Conservation (phyloP, 2,113 vertebrate genomes). For the Genyomyrus donnyi region DNA sequence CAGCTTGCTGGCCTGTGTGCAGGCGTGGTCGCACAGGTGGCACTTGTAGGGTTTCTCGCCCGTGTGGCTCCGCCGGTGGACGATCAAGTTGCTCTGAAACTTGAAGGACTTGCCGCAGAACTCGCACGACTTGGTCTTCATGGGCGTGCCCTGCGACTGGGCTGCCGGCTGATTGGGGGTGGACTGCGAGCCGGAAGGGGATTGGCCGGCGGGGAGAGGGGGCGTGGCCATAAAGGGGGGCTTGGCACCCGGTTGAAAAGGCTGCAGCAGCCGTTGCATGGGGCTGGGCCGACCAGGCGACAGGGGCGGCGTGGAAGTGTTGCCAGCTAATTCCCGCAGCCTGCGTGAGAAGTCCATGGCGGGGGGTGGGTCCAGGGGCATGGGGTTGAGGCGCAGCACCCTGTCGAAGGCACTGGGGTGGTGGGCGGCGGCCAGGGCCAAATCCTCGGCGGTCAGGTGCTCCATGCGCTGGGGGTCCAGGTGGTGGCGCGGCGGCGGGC, state of each 20-base stretch:
- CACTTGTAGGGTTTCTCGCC: conserved; percentile 99
- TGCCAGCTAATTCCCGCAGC: conserved; percentile 96
- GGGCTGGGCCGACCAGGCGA: conserved; percentile 94
- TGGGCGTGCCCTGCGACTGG: conserved; percentile 60
- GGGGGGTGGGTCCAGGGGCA: conserved; percentile 93
- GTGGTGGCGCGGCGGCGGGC: conserved; percentile 95
- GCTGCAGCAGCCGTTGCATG: conserved; percentile 98
- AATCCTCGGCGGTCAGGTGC: conserved; percentile 96
- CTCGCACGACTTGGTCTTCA: conserved; percentile 97
- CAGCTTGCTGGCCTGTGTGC: conserved; percentile 97
- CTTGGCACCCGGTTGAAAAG: conserved; percentile 94
- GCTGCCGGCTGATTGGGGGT: conserved; percentile 54
- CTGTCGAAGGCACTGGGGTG: conserved; percentile 99
- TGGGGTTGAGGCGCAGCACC: conserved; percentile 98
- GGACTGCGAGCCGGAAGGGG: conserved; percentile 84
- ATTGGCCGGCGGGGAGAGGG: conserved; percentile 90
- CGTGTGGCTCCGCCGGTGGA: conserved; percentile 96
- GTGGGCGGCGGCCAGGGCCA: conserved; percentile 91
- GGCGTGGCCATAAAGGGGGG: conserved; percentile 93
- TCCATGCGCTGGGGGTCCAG: conserved; percentile 95
- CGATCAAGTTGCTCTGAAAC: conserved; percentile 98
- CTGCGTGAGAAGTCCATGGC: conserved; percentile 99
- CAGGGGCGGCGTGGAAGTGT: conserved; percentile 91
- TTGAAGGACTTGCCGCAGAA: conserved; percentile 99
- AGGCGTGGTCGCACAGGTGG: conserved; percentile 97